Base-by-base conservation (phyloP, 2,888 invertebrate genomes). In the Apodemia duryi region DNA sequence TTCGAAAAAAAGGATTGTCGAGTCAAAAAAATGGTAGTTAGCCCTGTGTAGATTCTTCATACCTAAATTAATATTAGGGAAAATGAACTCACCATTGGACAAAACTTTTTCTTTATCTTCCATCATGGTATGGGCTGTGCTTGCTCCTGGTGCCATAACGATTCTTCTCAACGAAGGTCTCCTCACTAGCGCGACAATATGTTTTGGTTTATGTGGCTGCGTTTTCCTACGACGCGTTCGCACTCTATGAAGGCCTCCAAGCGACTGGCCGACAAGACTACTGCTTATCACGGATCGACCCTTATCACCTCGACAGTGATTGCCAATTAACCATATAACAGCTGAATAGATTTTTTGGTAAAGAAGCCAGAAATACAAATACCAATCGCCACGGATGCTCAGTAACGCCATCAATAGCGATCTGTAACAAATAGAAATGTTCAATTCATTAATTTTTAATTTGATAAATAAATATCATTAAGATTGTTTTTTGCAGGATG, bases 131-230 rank as follows among this genome's bases (percentile, higher is more conserved):
- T 92, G 92, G 69, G 92, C 91, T 69, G 93, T 92, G 77, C 88
- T 89, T 64, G 92, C 88, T 85, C 91, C 91, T 62, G 93, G 93
- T 77, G 93, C 93, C 94, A 94, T 94, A 32, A 86, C 90, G 71
- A 89, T 89, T 75, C 89, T 85, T 76, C 88, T 86, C 65, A 89
- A 74, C 68, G 90, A 90, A 69, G 87, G 85, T 86, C 89, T 89
- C 71, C 89, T 83, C 68, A 85, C 82, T 77, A 91, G 81, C 71
- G 90, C 88, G 72, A 88, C 85, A 70, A 85, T 82, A 74, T 88
- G 86, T 76, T 89, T 91, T 38, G 76, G 76, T 67, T 87, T 83
- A 73, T 82, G 86, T 77, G 49, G 49, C n/a, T 83, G 85, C 67
- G 82, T 74, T 78, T 78, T 85, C 73, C 82, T 82, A 62, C 88